Percentiles rank a stretch among this genome's conserved stretches.
Evolutionary conservation across 2,113 vertebrate genomes (phyloP).

Genomic region (Oncorhynchus nerka): DNA sequence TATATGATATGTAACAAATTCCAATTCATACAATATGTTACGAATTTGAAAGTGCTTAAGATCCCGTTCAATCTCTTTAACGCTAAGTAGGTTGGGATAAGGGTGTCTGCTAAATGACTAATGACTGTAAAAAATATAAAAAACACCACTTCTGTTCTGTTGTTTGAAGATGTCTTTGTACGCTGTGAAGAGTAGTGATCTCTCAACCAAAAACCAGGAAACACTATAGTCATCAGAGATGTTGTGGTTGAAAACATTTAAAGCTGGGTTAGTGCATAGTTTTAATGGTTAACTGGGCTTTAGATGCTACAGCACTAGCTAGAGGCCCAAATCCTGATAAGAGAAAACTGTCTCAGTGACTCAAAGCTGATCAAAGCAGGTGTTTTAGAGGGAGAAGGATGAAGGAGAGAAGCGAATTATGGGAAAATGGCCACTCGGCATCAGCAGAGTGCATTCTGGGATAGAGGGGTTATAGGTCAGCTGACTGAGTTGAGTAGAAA

Average conservation of each 20-base stretch:
- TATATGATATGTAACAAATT: too few relatives aligned
- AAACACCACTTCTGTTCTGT: neutral
- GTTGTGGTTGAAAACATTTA: constrained; percentile 21
- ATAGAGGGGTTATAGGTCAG: neutral
- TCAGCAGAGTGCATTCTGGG: neutral
- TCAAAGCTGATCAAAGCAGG: neutral
- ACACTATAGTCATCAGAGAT: constrained; percentile 20
- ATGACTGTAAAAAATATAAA: neutral
- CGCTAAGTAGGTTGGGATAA: neutral
- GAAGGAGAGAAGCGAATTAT: constrained; percentile 2
- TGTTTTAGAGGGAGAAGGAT: neutral
- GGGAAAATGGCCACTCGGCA: neutral
- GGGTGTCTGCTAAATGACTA: neutral
- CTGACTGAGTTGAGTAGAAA: neutral
- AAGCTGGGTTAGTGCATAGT: too few relatives aligned
- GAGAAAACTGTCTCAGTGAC: constrained; percentile 1
- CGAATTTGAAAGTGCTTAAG: too few relatives aligned
- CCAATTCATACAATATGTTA: too few relatives aligned
- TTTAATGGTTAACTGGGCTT: neutral
- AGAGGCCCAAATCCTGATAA: constrained; percentile 5
- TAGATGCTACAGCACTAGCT: neutral
- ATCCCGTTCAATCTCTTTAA: too few relatives aligned
- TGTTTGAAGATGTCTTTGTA: neutral
- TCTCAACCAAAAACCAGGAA: constrained; percentile 14
- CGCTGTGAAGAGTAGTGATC: neutral